Evolutionary conservation across 2,797 vertebrate species (phyloP).

Genomic region (Tarsius wallacei): DNA sequence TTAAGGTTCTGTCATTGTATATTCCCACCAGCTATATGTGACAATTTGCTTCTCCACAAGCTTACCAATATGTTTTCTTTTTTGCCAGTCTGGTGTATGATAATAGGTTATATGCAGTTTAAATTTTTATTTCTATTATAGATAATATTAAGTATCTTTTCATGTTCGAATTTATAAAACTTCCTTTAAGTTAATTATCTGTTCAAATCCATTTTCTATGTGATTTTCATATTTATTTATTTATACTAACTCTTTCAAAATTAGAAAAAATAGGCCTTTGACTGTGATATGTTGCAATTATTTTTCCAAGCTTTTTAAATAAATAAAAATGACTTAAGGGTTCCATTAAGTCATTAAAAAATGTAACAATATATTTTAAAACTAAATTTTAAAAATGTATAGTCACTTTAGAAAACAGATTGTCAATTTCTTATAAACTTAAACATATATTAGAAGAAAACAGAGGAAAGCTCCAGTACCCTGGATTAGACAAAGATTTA

Average conservation of each 20-base stretch:
- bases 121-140: constrained; percentile 35
- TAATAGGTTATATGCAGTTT: background rate
- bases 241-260: background rate
- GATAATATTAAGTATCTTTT: constrained; percentile 24
- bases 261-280: background rate
- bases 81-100: background rate
- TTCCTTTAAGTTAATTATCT: constrained; percentile 15
- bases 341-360: constrained; percentile 19
- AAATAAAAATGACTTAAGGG: constrained; percentile 40
- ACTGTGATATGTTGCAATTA: background rate
- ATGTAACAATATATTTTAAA: background rate
- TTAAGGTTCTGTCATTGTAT: background rate
- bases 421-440: background rate
- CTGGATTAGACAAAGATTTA: constrained; percentile 4
- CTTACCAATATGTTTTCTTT: background rate
- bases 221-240: background rate
- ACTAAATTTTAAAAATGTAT: background rate
- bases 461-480: background rate
- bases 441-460: background rate
- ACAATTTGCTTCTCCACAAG: background rate
- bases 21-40: background rate
- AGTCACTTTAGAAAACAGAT: constrained; percentile 36
- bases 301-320: background rate
- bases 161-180: constrained; percentile 45
- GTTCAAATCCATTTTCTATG: constrained; percentile 44